These are phyloP conservation scores for Sphaerophoria taeniata DNA, from an alignment of 2,888 invertebrate species.

Conservation along the genomic window DNA sequence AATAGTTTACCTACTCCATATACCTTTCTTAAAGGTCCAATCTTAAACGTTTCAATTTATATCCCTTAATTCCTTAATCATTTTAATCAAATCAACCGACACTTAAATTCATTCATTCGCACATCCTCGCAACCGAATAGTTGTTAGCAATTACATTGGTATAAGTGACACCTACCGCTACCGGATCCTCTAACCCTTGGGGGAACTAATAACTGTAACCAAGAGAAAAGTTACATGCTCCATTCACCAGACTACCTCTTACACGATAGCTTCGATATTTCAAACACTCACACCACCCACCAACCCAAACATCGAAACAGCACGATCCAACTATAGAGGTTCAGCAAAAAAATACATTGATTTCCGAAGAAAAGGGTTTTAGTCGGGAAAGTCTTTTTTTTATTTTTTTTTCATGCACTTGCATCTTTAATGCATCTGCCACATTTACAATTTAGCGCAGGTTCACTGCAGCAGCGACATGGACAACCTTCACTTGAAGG, in stretches of 20 bases:
- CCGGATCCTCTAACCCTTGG: background rate
- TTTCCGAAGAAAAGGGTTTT: background rate
- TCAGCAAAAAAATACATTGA: background rate
- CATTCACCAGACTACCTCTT: background rate
- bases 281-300: background rate
- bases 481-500: constrained; percentile 37
- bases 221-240: constrained; percentile 16
- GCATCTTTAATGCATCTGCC: constrained; percentile 57
- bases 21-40: too few relatives aligned
- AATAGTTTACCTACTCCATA: too few relatives aligned
- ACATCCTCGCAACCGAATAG: too few relatives aligned
- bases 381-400: constrained; percentile 5
- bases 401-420: background rate
- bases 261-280: constrained; percentile 52
- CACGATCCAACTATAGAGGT: background rate
- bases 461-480: constrained; percentile 34
- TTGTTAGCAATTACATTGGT: too few relatives aligned
- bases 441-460: constrained; percentile 56
- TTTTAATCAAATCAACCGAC: too few relatives aligned
- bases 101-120: too few relatives aligned
- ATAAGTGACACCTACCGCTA: constrained; percentile 6
- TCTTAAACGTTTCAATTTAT: too few relatives aligned
- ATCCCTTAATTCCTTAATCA: too few relatives aligned
- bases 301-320: constrained; percentile 11
- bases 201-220: background rate